phyloP scores from a whole-genome alignment of 2,888 invertebrate species.

The Trachelus stipa region DNA sequence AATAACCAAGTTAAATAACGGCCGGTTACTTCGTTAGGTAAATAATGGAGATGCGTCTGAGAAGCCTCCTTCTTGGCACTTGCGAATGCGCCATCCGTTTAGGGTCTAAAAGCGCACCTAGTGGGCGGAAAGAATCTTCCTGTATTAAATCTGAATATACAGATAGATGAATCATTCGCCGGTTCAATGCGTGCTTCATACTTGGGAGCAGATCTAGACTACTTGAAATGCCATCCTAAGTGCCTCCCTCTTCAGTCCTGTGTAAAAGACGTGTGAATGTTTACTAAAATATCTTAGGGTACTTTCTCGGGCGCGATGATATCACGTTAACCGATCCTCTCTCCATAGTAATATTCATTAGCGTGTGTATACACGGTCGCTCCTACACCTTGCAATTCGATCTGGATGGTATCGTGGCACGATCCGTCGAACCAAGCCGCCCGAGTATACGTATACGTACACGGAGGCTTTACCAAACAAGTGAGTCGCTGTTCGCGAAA shows the following conservation, averaged over 20 bases:
- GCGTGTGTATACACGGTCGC: neutral
- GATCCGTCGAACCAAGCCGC: neutral
- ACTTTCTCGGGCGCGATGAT: neutral
- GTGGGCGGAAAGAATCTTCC: neutral
- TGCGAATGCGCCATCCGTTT: neutral
- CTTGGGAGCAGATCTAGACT: neutral
- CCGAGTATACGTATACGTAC: neutral
- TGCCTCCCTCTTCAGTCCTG: neutral
- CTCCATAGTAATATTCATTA: neutral
- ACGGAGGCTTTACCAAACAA: conserved; percentile 8
- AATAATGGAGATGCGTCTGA: neutral
- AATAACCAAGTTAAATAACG: neutral
- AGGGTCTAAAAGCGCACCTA: neutral
- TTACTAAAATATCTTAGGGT: neutral
- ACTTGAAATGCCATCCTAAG: neutral
- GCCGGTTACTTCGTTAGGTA: neutral
- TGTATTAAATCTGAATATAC: neutral
- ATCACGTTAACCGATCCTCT: neutral
- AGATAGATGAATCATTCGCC: neutral
- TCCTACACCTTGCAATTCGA: neutral
- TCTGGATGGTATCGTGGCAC: neutral
- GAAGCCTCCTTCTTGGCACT: neutral
- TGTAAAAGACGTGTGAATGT: neutral
- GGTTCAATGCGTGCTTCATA: neutral
- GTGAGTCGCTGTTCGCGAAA: conserved; percentile 1